These are phyloP conservation scores for Spea multiplicata DNA, from an alignment of 2,113 vertebrate species.

Conservation along the genomic window DNA sequence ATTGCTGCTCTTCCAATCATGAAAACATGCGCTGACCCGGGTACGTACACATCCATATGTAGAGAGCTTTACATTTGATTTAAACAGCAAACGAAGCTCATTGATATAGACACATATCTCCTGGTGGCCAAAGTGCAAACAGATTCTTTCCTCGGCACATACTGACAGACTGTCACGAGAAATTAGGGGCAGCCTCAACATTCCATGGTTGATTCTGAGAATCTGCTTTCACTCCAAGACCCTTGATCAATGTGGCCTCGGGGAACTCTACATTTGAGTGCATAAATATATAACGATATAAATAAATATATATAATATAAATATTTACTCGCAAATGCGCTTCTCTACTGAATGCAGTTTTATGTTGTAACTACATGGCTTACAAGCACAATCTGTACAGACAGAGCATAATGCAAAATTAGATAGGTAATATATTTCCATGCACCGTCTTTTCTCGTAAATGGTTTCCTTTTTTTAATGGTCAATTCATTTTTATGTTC, in stretches of 20 bases:
- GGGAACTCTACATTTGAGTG: neutral
- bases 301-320: too few species aligned
- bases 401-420: neutral
- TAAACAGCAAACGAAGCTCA: neutral
- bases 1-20: too few species aligned
- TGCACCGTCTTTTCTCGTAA: constrained; percentile 39
- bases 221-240: neutral
- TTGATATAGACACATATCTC: neutral
- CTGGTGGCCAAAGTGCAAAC: neutral
- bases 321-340: too few species aligned
- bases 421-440: constrained; percentile 40
- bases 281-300: neutral
- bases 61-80: neutral
- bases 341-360: too few species aligned
- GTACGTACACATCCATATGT: too few species aligned
- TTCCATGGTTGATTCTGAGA: neutral
- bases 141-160: neutral
- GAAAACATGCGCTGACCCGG: too few species aligned
- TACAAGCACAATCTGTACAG: neutral
- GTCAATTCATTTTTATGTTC: constrained; percentile 44
- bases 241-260: neutral
- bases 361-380: too few species aligned
- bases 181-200: neutral
- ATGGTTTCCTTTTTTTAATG: constrained; percentile 45
- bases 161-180: neutral